Evolutionary conservation across 2,113 vertebrate genomes (phyloP).

Genomic region (Protobothrops mucrosquamatus): DNA sequence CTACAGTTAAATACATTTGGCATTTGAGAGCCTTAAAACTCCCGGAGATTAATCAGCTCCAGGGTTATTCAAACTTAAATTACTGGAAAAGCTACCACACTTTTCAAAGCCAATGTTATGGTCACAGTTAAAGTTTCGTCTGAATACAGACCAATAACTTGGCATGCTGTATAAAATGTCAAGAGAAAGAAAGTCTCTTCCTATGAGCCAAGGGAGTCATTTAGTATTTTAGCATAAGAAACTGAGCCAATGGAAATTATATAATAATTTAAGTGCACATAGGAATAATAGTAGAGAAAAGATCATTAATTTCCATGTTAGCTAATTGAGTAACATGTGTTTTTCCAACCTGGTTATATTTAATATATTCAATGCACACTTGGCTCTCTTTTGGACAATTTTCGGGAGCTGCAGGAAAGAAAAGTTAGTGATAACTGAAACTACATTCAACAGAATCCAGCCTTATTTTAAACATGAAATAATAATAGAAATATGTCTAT

Average conservation of each 20-base stretch:
- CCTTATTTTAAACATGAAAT: constrained; percentile 1
- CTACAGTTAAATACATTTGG: constrained; percentile 16
- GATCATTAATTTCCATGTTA: background rate
- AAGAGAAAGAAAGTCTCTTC: background rate
- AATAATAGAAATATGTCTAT: background rate
- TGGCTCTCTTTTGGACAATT: background rate
- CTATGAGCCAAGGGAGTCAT: background rate
- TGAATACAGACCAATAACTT: constrained; percentile 1
- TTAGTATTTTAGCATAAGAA: background rate
- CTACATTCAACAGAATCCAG: background rate
- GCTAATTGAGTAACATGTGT: background rate
- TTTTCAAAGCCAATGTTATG: background rate
- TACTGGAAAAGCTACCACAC: background rate
- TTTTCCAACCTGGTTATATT: background rate
- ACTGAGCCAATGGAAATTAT: background rate
- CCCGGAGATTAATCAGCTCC: constrained; percentile 14
- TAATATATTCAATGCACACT: background rate
- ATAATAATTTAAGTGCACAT: background rate
- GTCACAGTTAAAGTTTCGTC: constrained; percentile 10
- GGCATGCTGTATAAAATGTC: background rate
- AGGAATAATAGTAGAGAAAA: background rate
- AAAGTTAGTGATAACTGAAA: background rate
- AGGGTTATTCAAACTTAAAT: constrained; percentile 23
- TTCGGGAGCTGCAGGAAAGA: background rate
- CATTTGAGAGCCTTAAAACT: constrained; percentile 18